Evolutionary conservation across 2,888 invertebrate genomes (phyloP).

Genomic region (Matsumyia berberina): DNA sequence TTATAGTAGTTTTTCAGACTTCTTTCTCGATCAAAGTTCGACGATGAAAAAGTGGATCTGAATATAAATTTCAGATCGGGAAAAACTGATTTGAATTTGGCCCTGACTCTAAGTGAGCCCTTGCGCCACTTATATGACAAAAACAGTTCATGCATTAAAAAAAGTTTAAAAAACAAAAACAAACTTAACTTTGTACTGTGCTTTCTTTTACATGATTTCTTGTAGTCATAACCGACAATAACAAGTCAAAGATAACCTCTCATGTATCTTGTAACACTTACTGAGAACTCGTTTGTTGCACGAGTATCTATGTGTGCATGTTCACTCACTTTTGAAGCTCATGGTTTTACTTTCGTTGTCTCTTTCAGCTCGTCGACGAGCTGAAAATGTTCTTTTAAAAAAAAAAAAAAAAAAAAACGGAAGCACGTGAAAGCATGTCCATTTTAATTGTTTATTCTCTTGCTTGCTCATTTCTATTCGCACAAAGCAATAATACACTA

Average conservation of each 20-base stretch:
- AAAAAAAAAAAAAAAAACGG: conserved; percentile 8
- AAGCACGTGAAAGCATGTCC: conserved; percentile 40
- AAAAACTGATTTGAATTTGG: too few species aligned
- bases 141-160: too few species aligned
- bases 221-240: neutral
- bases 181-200: too few species aligned
- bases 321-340: neutral
- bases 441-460: conserved; percentile 18
- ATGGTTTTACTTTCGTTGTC: neutral
- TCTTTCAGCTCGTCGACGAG: neutral
- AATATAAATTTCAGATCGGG: too few species aligned
- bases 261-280: conserved; percentile 1
- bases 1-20: too few species aligned
- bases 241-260: neutral
- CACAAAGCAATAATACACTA: conserved; percentile 3
- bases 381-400: neutral
- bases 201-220: neutral
- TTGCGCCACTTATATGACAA: too few species aligned
- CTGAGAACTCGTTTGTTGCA: conserved; percentile 4
- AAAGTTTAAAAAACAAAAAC: too few species aligned
- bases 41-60: too few species aligned
- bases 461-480: conserved; percentile 19
- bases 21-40: too few species aligned
- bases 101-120: too few species aligned
- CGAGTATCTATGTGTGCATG: neutral